Evolutionary conservation across 1,140 invertebrate species (phyloP).

Genomic region (fruit fly (Drosophila melanogaster)): Release_6_plus_ISO1_MT NT_033779.5:7852501-7853000

Average conservation of each 20-base stretch:
- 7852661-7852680: background rate
- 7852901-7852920: too few relatives aligned
- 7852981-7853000: conserved; percentile 98
- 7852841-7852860: too few relatives aligned
- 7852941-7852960: conserved; percentile 87
- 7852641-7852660: background rate
- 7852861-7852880: too few relatives aligned
- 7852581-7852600: background rate
- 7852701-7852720: background rate
- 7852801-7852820: too few relatives aligned
- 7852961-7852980: conserved; percentile 96
- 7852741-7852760: too few relatives aligned
- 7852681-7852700: background rate
- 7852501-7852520: background rate
- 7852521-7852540: background rate
- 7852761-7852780: too few relatives aligned
- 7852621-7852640: background rate
- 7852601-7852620: background rate
- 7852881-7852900: too few relatives aligned
- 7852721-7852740: too few relatives aligned
- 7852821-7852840: too few relatives aligned
- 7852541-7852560: background rate
- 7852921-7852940: too few relatives aligned
- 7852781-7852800: too few relatives aligned
- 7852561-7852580: background rate